Conservation (phyloP, 2,888 invertebrate species). For the Caenorhabditis sp. region DNA sequence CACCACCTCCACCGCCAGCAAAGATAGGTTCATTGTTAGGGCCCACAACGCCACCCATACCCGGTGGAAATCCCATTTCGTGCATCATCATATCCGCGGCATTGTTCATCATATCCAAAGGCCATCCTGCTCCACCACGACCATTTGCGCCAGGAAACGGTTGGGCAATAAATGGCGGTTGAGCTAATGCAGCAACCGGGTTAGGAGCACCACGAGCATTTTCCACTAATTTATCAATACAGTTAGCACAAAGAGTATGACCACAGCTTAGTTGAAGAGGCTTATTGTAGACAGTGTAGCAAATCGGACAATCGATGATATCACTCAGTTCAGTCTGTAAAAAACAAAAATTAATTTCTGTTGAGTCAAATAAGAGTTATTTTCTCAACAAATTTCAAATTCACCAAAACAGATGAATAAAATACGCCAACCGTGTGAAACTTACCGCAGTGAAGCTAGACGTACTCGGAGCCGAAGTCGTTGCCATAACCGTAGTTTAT, state of each 20-base stretch:
- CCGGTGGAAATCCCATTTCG: too few species aligned
- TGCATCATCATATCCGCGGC: neutral
- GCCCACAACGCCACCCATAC: neutral
- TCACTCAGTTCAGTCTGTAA: slow-evolving; percentile 32
- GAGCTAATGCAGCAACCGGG: neutral
- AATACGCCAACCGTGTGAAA: neutral
- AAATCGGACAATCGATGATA: slow-evolving; percentile 52
- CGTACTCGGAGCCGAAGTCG: neutral
- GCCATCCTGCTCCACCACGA: slow-evolving; percentile 11
- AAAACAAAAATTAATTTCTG: too few species aligned
- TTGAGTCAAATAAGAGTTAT: too few species aligned
- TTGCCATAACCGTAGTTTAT: slow-evolving; percentile 1
- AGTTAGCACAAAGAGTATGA: slow-evolving; percentile 42
- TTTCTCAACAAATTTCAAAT: too few species aligned
- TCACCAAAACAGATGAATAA: neutral
- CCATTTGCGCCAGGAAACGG: neutral
- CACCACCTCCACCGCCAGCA: neutral
- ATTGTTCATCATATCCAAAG: slow-evolving; percentile 2
- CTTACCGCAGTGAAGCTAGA: neutral
- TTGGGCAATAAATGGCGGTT: neutral
- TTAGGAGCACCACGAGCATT: slow-evolving; percentile 1
- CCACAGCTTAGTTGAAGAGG: slow-evolving; percentile 49
- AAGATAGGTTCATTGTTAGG: neutral
- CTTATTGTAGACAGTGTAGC: slow-evolving; percentile 45
- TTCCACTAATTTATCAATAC: slow-evolving; percentile 38